Base-by-base conservation (phyloP, 35 echinoderm and acorn worm genomes). In the Apostichopus parvimensis region DNA sequence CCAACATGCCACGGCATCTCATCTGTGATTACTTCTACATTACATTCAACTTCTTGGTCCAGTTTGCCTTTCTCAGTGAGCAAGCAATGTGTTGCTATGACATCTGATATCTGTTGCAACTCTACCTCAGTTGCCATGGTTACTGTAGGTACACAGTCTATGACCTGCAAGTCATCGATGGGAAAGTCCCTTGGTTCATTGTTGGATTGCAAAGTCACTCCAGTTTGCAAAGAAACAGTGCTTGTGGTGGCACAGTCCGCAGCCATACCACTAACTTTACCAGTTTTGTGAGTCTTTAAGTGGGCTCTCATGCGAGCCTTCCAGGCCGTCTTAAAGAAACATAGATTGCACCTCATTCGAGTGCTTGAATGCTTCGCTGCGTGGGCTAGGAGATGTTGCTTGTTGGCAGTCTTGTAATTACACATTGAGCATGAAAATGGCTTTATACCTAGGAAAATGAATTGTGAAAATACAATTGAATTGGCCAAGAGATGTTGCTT, bases 331-430 rank as follows among this genome's bases (percentile, higher is more conserved):
- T 79, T 91, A 87, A 94, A 96, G 8, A 84, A 89, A 65, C 97
- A 99, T 11, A 76, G 17, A 15, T 88, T 92, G 77, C 97, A 99
- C 6, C 94, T 91, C 60, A 96, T 80, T 21, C 82, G 87, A 9
- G 94, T 56, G 26, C 93, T 85, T 14, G 97, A 96, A 90, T 99
- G 97, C 82, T 99, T 99, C 5, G 97, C 86, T 91, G 90, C 91
- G 88, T 99, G 97, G 22, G 84, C 91, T 9, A 81, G 89, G 8
- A 99, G 95, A 77, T 99, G 95, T 89, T 99, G 97, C 71, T 99
- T 99, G 93, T 99, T 99, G 60, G 97, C 95, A 17, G 95, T 96
- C 26, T 93, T 79, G 84, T 99, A 99, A 56, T 93, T 87, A 78
- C 97, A 96, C 1, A 92, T 20, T 14, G 94, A 77, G 57, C 97